Evolutionary conservation across 2,888 invertebrate species (phyloP).

Genomic region (Protonemura montana): DNA sequence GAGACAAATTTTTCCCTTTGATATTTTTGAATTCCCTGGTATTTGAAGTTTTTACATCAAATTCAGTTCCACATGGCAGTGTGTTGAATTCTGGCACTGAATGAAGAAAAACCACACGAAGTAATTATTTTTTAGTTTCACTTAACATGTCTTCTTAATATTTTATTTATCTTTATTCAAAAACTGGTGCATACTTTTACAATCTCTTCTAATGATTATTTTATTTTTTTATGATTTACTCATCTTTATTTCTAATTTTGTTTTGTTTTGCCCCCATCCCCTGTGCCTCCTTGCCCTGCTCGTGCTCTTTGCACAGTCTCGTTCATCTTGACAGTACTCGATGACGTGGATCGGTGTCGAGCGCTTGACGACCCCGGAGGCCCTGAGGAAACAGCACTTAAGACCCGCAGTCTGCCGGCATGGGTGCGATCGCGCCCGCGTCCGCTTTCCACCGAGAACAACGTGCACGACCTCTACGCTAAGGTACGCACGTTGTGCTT

Average conservation of each 20-base stretch:
- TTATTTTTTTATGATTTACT: constrained; percentile 45
- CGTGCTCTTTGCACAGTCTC: constrained; percentile 43
- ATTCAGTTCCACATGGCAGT: no score
- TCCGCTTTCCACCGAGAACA: constrained; percentile 73
- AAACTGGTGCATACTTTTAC: no score
- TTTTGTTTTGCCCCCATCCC: constrained; percentile 38
- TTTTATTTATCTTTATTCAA: no score
- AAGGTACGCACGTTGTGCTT: constrained; percentile 64
- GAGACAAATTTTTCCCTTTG: no score
- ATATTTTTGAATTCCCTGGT: no score
- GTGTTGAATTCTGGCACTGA: no score
- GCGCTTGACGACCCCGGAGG: constrained; percentile 60
- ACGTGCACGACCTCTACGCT: constrained; percentile 73
- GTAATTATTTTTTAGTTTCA: no score
- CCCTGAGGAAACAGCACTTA: constrained; percentile 55
- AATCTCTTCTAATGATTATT: constrained; percentile 17
- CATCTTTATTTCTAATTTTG: constrained; percentile 47
- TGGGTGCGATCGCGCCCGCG: constrained; percentile 75
- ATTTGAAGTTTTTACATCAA: no score
- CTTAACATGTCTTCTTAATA: no score
- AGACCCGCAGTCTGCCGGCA: constrained; percentile 75
- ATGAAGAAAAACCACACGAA: no score
- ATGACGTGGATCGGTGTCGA: constrained; percentile 62
- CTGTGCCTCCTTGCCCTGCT: not conserved
- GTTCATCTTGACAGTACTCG: constrained; percentile 63